These are phyloP conservation scores for Isaurus tuberculatus DNA, from an alignment of 92 coral and sea anemone species.

Conservation along the genomic window DNA sequence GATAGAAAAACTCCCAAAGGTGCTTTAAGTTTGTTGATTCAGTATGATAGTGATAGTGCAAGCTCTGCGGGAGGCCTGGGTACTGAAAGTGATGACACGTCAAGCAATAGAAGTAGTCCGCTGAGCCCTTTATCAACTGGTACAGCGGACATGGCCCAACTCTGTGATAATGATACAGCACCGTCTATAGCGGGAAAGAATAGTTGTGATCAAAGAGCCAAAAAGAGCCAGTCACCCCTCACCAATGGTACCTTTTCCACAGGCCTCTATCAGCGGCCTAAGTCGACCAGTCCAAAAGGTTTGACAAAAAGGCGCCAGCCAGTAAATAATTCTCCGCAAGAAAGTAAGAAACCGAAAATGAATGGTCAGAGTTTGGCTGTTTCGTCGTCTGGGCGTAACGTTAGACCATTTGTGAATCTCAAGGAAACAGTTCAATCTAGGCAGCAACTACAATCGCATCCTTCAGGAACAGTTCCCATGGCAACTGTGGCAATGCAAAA, in stretches of 20 bases:
- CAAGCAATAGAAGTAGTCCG: conserved; percentile 76
- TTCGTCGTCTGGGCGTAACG: background rate
- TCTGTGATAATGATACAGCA: conserved; percentile 40
- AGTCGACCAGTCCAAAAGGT: conserved; percentile 32
- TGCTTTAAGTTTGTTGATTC: conserved; percentile 83
- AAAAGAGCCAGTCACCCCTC: conserved; percentile 34
- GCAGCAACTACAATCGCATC: conserved; percentile 62
- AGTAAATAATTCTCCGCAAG: conserved; percentile 43
- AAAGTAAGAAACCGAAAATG: conserved; percentile 67
- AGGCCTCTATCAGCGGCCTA: background rate
- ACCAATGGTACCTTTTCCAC: conserved; percentile 43
- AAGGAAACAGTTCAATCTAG: conserved; percentile 66
- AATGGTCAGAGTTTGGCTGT: conserved; percentile 23
- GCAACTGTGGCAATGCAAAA: conserved; percentile 15
- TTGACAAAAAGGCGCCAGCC: conserved; percentile 56
- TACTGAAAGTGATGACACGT: conserved; percentile 80
- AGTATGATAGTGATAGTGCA: conserved; percentile 92
- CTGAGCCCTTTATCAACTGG: conserved; percentile 56
- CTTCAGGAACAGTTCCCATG: conserved; percentile 36
- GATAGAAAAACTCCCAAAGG: conserved; percentile 54
- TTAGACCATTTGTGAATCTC: conserved; percentile 71
- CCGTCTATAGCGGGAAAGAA: conserved; percentile 36
- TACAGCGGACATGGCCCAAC: background rate
- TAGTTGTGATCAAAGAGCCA: conserved; percentile 1
- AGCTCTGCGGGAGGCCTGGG: conserved; percentile 78